Percentiles rank a stretch among this genome's conserved stretches.
phyloP scores from a whole-genome alignment of 2,797 vertebrate species.

The Loris lydekkerianus region DNA sequence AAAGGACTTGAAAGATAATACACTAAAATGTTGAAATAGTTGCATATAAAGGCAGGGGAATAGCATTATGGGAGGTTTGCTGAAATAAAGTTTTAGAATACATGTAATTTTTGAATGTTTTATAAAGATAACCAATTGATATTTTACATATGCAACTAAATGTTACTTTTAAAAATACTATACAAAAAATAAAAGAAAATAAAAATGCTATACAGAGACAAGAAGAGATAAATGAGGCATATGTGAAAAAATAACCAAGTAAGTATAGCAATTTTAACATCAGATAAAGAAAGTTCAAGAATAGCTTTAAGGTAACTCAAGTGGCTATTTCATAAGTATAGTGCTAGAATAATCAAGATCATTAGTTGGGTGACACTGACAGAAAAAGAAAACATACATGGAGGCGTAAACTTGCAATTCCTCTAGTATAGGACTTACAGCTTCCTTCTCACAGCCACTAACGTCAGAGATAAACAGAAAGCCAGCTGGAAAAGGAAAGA shows the following conservation, averaged over 20 bases:
- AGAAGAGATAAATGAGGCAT: not conserved
- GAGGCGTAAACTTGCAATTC: not conserved
- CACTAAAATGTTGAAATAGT: not conserved
- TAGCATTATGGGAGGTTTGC: not conserved
- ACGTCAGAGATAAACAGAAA: not conserved
- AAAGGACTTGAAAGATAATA: not conserved
- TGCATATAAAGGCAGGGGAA: not conserved
- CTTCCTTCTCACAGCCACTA: not conserved
- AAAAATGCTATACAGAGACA: not conserved
- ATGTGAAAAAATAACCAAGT: not conserved
- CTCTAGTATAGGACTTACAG: not conserved
- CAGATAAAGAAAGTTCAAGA: not conserved
- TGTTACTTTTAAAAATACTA: not conserved
- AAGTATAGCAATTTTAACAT: not conserved
- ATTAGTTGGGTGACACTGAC: not conserved
- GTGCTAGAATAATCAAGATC: not conserved
- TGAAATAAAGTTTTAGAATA: not conserved
- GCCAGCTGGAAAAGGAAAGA: not conserved
- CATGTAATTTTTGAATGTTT: conserved; percentile 15
- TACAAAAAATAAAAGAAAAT: no score
- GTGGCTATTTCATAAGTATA: not conserved
- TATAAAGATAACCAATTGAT: not conserved
- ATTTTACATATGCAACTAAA: not conserved
- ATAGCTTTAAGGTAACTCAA: not conserved
- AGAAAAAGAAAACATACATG: not conserved